A percentile compares a stretch with the other conserved stretches of the same genome.
Conservation (phyloP, 2,113 vertebrate genomes). For the Periophthalmus modestus region DNA sequence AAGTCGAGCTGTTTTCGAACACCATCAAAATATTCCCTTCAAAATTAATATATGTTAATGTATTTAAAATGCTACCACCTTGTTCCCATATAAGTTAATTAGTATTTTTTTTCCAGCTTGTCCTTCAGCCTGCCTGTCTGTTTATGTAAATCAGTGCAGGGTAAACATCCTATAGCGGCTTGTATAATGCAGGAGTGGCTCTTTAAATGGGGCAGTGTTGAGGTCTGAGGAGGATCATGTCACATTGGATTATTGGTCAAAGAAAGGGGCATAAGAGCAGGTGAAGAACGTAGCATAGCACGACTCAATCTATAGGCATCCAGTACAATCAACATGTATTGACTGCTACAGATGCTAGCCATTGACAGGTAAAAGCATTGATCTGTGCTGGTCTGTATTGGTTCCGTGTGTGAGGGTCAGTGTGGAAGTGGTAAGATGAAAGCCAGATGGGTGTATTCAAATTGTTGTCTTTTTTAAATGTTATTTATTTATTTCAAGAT, state of each 20-base stretch:
- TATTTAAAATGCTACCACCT: neutral
- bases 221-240: neutral
- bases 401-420: constrained; percentile 33
- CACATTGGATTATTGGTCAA: constrained; percentile 6
- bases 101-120: neutral
- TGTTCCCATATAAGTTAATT: neutral
- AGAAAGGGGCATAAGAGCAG: neutral
- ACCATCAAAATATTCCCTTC: neutral
- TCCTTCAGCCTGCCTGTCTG: constrained; percentile 13
- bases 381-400: constrained; percentile 23
- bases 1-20: neutral
- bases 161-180: constrained; percentile 5
- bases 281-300: constrained; percentile 1
- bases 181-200: constrained; percentile 11
- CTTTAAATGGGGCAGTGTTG: constrained; percentile 5
- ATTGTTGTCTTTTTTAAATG: neutral
- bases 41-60: constrained; percentile 5
- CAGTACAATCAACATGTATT: constrained; percentile 39
- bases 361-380: constrained; percentile 27
- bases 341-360: constrained; percentile 16
- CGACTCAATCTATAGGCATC: constrained; percentile 19
- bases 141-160: constrained; percentile 39
- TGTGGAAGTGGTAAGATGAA: constrained; percentile 29
- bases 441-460: constrained; percentile 21
- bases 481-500: neutral